Evolutionary conservation across 2,113 vertebrate genomes (phyloP), one percentile per base, ranked within the genome.

Genomic region (Menura novaehollandiae): DNA sequence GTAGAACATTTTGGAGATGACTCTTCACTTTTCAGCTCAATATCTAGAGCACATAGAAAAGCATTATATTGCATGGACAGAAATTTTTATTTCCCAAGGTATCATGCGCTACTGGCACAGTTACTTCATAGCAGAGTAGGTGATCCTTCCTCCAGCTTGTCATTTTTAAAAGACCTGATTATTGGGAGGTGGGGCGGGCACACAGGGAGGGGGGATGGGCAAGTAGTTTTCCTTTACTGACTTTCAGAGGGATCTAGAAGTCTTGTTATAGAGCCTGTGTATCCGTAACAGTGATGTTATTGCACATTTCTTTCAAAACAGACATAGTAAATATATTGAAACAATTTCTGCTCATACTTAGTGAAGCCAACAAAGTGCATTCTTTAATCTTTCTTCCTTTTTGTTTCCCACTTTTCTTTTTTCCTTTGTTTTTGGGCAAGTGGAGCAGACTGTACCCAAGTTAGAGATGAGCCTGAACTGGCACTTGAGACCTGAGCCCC

Each of bases 381-480:
- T 85, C 68, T 91, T 96, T 49, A 33, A 33, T 77, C 59, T 63
- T 55, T 80, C 77, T 82, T 66, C 52, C 82, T 55, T 80, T 76
- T 73, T 56, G 19, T 1, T 14, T 22, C 46, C 47, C 52, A 6
- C 4, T 84, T 94, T 95, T 67, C 35, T 73, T 93, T 64, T 68
- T 80, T 33, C 47, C 63, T 67, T 92, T 86, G 37, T 68, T 92
- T 96, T 92, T 92, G 96, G 96, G 95, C 95, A 91, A 89, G 96
- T 96, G 96, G 96, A 97, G 95, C 91, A 92, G 89, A 92, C 84
- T 94, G 96, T 95, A 92, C 92, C 53, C 28, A 73, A 93, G 93
- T 96, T 97, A 94, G 91, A 85, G 93, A 93, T 96, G 96, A 96
- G 94, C 96, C 93, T 93, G 93, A 89, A 43, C 13, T 44, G 73